Evolutionary conservation across 2,888 invertebrate genomes (phyloP), one percentile per base, ranked within the genome.

Genomic region (Cosmorhoe ocellata): DNA sequence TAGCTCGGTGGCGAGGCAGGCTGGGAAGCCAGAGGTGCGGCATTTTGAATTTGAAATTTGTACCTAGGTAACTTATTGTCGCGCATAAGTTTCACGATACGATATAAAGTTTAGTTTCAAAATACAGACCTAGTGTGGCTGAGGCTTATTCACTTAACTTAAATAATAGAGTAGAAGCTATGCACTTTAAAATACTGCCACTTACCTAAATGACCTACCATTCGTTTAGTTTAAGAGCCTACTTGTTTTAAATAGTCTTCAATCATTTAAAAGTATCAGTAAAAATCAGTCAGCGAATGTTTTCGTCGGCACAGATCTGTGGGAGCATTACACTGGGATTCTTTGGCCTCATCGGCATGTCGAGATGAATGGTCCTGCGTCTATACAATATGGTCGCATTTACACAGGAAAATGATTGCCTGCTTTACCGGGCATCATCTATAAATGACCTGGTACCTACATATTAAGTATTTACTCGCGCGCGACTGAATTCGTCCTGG

Each of bases 361-460:
- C 51, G 69, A 74, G 73, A 82, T 81, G 84, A 81, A 83, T 83
- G 79, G 75, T 67, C 67, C 54, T 27, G 30, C 32, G 34, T 48
- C 55, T 55, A 45, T 48, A 56, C 51, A 56, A 51, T 48, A 47
- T 62, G 39, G 13, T 27, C 11, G 22, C 32, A 14, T 28, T 51
- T 46, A 30, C 38, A 14, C 1, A 33, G 46, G 33, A 46, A 37
- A n/a, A 37, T 33, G 28, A 4, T 26, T 26, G 5, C 3, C 18
- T 18, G 4, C 4, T 18, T 2, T 18, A n/a, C n/a, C n/a, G n/a
- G n/a, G n/a, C n/a, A n/a, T n/a, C n/a, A n/a, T n/a, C n/a, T n/a
- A n/a, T n/a, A n/a, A n/a, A n/a, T n/a, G n/a, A n/a, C n/a, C 5
- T 1, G 55, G 61, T n/a, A n/a, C 33, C 18, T 18, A 18, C 5